These are phyloP conservation scores for Setophaga petechia DNA, from an alignment of 2,113 vertebrate species.

Conservation along the genomic window DNA sequence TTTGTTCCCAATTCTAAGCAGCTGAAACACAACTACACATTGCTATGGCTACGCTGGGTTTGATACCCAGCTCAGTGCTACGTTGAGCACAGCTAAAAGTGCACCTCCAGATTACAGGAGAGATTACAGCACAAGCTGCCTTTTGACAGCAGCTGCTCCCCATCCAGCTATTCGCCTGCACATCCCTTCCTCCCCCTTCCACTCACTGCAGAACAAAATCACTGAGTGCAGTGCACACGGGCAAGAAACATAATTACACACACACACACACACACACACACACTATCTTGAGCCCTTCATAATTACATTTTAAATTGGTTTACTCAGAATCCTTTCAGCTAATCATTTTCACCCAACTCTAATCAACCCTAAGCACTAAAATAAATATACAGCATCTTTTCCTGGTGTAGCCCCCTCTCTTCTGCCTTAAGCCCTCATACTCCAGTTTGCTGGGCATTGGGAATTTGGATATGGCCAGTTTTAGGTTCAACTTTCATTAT, in stretches of 20 bases:
- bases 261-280: background rate
- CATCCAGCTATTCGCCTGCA: background rate
- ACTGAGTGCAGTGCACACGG: background rate
- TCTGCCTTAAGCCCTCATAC: background rate
- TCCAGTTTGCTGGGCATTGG: background rate
- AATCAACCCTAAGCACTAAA: slow-evolving; percentile 18
- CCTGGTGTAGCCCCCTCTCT: background rate
- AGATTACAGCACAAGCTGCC: background rate
- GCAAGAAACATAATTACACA: slow-evolving; percentile 59
- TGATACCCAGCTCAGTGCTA: background rate
- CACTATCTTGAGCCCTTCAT: slow-evolving; percentile 34
- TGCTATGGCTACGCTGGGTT: background rate
- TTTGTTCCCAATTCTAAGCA: background rate
- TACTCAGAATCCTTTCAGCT: slow-evolving; percentile 29
- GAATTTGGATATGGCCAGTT: background rate
- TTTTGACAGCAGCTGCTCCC: background rate
- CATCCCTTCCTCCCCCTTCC: background rate
- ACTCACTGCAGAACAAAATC: slow-evolving; percentile 1
- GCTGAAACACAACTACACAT: background rate
- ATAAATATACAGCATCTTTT: slow-evolving; percentile 29
- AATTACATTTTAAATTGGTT: slow-evolving; percentile 54
- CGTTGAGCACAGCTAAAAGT: background rate
- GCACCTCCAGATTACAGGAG: background rate
- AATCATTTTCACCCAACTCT: slow-evolving; percentile 29
- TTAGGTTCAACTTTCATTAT: slow-evolving; percentile 16